Conservation (phyloP, 2,797 vertebrate genomes). For the Hippoglossus hippoglossus region DNA sequence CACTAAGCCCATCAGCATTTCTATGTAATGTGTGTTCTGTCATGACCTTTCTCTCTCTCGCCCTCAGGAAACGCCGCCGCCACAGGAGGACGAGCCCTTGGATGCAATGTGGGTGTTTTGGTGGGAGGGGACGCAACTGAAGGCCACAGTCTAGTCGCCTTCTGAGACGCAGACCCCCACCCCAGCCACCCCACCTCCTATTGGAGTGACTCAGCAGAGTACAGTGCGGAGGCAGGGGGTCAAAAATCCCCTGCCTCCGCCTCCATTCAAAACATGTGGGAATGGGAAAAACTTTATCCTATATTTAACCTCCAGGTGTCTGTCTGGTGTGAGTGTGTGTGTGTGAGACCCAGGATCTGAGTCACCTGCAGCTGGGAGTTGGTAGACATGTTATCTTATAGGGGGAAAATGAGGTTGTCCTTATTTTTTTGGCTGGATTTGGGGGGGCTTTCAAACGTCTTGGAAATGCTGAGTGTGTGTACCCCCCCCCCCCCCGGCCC, state of each 20-base stretch:
- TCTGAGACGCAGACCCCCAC: slow-evolving; percentile 54
- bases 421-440: slow-evolving; percentile 17
- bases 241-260: slow-evolving; percentile 77
- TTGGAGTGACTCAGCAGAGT: slow-evolving; percentile 81
- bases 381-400: slow-evolving; percentile 59
- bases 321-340: slow-evolving; percentile 38
- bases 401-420: slow-evolving; percentile 21
- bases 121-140: slow-evolving; percentile 44
- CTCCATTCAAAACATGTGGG: slow-evolving; percentile 73
- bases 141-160: slow-evolving; percentile 55
- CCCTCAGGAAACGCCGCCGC: slow-evolving; percentile 47
- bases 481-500: background rate
- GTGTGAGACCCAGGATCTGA: slow-evolving; percentile 59
- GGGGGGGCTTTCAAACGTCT: slow-evolving; percentile 20
- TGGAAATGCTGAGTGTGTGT: slow-evolving; percentile 41
- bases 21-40: slow-evolving; percentile 34
- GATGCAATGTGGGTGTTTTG: slow-evolving; percentile 63
- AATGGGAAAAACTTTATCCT: slow-evolving; percentile 83
- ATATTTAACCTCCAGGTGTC: slow-evolving; percentile 86
- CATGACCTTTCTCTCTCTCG: slow-evolving; percentile 25
- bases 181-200: slow-evolving; percentile 20
- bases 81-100: slow-evolving; percentile 50
- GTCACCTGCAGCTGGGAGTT: slow-evolving; percentile 69
- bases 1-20: slow-evolving; percentile 17
- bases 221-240: slow-evolving; percentile 77